Evolutionary conservation across 1,140 invertebrate genomes (phyloP).

Genomic region (Dendrolimus punctatus): DNA sequence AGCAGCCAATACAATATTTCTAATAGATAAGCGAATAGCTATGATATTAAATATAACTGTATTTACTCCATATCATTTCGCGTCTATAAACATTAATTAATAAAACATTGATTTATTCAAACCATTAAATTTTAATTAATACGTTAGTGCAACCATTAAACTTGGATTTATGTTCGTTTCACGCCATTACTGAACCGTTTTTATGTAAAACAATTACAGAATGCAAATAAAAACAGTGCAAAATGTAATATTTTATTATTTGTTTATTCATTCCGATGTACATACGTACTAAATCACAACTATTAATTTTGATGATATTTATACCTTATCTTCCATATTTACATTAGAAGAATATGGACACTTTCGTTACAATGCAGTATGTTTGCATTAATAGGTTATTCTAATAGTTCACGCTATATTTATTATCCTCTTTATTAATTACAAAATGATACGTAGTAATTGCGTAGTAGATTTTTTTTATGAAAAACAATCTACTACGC

Average conservation of each 20-base stretch:
- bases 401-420: too few species aligned
- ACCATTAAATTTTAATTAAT: slow-evolving; percentile 31
- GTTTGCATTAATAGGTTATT: too few species aligned
- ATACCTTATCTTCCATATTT: slow-evolving; percentile 9
- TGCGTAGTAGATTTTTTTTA: too few species aligned
- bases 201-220: slow-evolving; percentile 15
- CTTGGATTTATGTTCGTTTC: slow-evolving; percentile 12
- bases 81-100: slow-evolving; percentile 15
- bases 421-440: too few species aligned
- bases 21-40: slow-evolving; percentile 8
- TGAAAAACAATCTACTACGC: too few species aligned
- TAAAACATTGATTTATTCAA: slow-evolving; percentile 23
- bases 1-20: too few species aligned
- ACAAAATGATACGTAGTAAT: too few species aligned
- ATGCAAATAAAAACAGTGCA: slow-evolving; percentile 11
- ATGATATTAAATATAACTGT: slow-evolving; percentile 16
- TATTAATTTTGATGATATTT: slow-evolving; percentile 8
- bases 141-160: slow-evolving; percentile 15
- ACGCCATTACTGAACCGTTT: slow-evolving; percentile 10
- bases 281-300: too few species aligned
- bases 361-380: too few species aligned
- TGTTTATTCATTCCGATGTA: too few species aligned
- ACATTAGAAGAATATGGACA: too few species aligned
- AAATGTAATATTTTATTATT: slow-evolving; percentile 10
- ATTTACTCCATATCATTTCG: slow-evolving; percentile 10